Evolutionary conservation across 2,888 invertebrate species (phyloP).

Genomic region (Ctena decussata): DNA sequence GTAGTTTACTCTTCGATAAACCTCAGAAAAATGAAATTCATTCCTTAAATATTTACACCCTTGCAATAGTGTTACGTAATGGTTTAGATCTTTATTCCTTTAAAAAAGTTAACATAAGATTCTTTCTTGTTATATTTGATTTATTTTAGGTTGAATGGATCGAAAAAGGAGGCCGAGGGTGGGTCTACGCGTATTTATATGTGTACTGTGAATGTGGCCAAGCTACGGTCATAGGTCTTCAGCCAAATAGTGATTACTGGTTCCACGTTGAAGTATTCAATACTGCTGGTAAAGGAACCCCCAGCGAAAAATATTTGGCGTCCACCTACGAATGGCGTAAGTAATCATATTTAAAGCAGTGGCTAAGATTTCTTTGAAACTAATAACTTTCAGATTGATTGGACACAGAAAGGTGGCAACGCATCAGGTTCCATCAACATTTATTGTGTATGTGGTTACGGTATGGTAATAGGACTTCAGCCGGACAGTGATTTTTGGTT

Average conservation of each 20-base stretch:
- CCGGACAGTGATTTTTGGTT: constrained; percentile 97
- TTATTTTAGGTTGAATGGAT: background rate
- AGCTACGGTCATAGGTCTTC: constrained; percentile 96
- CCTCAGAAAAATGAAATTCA: too few relatives aligned
- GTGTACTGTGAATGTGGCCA: constrained; percentile 32
- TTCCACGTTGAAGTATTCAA: constrained; percentile 98
- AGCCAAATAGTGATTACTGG: constrained; percentile 96
- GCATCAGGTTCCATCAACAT: constrained; percentile 7
- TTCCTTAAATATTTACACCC: too few relatives aligned
- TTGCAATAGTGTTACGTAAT: too few relatives aligned
- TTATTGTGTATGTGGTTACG: constrained; percentile 82
- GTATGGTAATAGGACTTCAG: constrained; percentile 96
- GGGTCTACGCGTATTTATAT: background rate
- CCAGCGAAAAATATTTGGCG: constrained; percentile 91
- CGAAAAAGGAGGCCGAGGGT: background rate
- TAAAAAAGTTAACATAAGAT: too few relatives aligned
- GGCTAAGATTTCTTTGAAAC: too few relatives aligned
- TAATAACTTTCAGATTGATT: background rate
- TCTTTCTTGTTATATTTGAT: too few relatives aligned
- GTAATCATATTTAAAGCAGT: constrained; percentile 13
- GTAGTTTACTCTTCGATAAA: too few relatives aligned
- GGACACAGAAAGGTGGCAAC: background rate
- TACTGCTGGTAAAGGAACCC: constrained; percentile 97
- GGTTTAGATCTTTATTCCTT: too few relatives aligned
- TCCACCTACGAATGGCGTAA: constrained; percentile 70